phyloP scores from a whole-genome alignment of 2,888 invertebrate species.

The Leistus spinibarbis region DNA sequence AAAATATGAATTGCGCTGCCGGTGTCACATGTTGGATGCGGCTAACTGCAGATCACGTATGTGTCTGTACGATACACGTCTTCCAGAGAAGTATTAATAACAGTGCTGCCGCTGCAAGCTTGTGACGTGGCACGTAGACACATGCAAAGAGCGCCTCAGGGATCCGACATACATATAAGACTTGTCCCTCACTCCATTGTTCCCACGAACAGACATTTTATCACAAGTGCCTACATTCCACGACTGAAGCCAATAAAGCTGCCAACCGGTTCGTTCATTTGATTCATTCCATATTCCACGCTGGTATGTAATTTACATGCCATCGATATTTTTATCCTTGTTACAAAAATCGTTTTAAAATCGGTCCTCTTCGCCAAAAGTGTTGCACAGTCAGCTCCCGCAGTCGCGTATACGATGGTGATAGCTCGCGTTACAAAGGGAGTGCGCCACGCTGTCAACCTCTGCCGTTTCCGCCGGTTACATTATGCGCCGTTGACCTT shows the following conservation, averaged over 20 bases:
- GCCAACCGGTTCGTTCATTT: constrained; percentile 56
- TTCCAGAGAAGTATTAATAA: not conserved
- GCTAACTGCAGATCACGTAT: not conserved
- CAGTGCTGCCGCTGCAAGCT: not conserved
- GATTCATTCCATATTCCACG: constrained; percentile 57
- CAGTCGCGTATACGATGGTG: too few relatives aligned
- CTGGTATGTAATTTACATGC: constrained; percentile 57
- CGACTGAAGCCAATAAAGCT: constrained; percentile 55
- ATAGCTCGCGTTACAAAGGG: not conserved
- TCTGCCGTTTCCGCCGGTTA: constrained; percentile 7
- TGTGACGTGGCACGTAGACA: not conserved
- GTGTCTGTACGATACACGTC: not conserved
- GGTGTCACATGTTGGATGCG: not conserved
- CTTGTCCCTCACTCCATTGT: constrained; percentile 41
- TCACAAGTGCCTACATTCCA: constrained; percentile 47
- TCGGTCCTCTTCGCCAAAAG: constrained; percentile 46
- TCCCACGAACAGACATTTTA: constrained; percentile 57
- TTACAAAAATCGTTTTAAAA: constrained; percentile 57
- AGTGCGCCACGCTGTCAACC: not conserved
- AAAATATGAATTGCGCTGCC: not conserved
- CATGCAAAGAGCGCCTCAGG: not conserved
- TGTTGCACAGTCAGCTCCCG: not conserved
- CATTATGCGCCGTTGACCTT: constrained; percentile 11
- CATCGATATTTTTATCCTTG: constrained; percentile 58
- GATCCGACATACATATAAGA: not conserved